Evolutionary conservation across 23 tunicate species (phyloP), one percentile per base, ranked within the genome.

Genomic region (Botrylloides violaceus): DNA sequence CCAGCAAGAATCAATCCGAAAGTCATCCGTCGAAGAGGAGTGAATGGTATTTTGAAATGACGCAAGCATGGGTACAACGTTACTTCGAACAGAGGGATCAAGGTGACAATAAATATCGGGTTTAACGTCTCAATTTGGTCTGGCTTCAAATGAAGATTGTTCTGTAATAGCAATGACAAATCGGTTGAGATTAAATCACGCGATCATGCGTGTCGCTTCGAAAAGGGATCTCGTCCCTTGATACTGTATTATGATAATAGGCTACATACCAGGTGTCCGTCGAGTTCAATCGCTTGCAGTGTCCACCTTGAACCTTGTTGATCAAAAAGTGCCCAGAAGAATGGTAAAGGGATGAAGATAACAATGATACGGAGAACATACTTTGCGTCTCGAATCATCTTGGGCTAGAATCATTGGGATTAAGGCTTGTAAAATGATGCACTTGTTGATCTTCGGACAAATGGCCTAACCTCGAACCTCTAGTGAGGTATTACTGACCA

Each of bases 241-340:
- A n/a, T n/a, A n/a, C n/a, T n/a, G n/a, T n/a, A n/a, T n/a, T n/a
- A n/a, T n/a, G n/a, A n/a, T n/a, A n/a, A 25, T 6, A 2, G 29
- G 47, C 49, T 65, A 24, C 79, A 34, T 57, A 89, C 99, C 92
- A 89, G 79, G 60, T 87, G 72, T 36, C 99, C 99, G 49, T 95
- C 88, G 24, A 95, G 76, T 79, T 95, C 96, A 48, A 89, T 95
- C 9, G 96, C 96, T 62, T 89, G 94, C 32, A 95, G 63, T 23
- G 99, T 95, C 99, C 99, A 95, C 35, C 99, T 75, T 37, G 91
- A 82, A 3, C 99, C 99, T 82, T 95, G 99, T 59, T 87, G 94
- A 63, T 95, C 96, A 57, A 95, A 95, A 9, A 95, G 64, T 2
- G 99, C 99, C 99, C 99, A 95, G 77, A 95, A 95, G 65, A 82